Base-by-base conservation (phyloP, 1,140 invertebrate genomes). In the Drosophila elegans region DNA sequence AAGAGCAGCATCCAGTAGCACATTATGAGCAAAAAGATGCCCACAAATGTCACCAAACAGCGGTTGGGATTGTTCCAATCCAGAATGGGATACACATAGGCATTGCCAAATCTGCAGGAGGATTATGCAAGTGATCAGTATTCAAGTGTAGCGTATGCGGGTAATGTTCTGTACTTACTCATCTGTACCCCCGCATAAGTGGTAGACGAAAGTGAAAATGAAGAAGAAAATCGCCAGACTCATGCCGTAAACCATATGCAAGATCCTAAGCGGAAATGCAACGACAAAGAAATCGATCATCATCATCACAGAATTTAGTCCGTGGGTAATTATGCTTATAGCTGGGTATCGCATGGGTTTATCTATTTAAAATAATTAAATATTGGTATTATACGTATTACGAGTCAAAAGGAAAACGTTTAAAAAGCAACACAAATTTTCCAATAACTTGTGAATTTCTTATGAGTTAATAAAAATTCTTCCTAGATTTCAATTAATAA, bases 271-370 rank as follows among this genome's bases (percentile, higher is more conserved):
- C 1, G 97, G 96, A 79, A 96, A 94, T n/a, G 93, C 94, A 0
- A 95, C 95, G 2, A 97, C 85, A 38, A 94, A 93, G 48, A 97
- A 91, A 91, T 98, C 97, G 7, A 95, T 78, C 6, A 97, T 53
- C 94, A 97, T 96, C 48, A 96, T 93, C 1, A 95, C 59, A 3
- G 95, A 95, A 93, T 97, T 97, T 29, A 94, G 93, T 3, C 94
- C 95, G 79, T 98, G 97, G 10, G 95, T 93, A 86, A 96, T 93
- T 12, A 96, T 91, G 83, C 97, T 96, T 27, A 96, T 78, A n/a
- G 53, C 75, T n/a, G 91, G 88, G 72, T 80, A 92, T 32, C 88
- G 82, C 29, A 52, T 25, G 1, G 88, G 88, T 53, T 92, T 91
- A 49, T 91, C 91, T 92, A 48, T 0, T 64, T 7, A 32, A 32